Evolutionary conservation across 2,797 vertebrate genomes (phyloP).

Genomic region (Protosalanx chinensis): DNA sequence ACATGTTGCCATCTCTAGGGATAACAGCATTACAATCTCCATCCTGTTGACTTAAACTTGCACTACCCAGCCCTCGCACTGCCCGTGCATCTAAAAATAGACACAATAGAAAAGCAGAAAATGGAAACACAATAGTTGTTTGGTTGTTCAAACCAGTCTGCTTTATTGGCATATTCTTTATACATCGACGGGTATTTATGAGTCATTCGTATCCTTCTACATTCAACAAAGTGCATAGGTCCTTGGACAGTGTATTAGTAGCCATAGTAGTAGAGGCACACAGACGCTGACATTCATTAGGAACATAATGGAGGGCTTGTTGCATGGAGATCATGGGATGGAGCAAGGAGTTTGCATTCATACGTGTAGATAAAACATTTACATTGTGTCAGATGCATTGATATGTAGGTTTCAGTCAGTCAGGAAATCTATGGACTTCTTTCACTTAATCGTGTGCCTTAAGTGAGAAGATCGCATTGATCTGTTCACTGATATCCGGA

Average conservation of each 20-base stretch:
- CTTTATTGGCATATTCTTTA: conserved; percentile 64
- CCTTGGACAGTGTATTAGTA: conserved; percentile 39
- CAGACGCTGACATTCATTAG: conserved; percentile 8
- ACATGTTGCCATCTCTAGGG: conserved; percentile 21
- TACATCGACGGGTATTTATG: conserved; percentile 41
- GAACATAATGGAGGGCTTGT: conserved; percentile 11
- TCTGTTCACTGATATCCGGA: neutral
- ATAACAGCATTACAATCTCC: conserved; percentile 19
- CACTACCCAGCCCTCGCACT: conserved; percentile 31
- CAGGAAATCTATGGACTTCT: conserved; percentile 12
- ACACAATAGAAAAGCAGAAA: conserved; percentile 40
- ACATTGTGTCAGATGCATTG: conserved; percentile 33
- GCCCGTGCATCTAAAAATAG: conserved; percentile 44
- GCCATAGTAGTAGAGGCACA: conserved; percentile 10
- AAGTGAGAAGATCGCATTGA: neutral
- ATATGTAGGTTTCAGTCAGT: conserved; percentile 23
- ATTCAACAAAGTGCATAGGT: conserved; percentile 70
- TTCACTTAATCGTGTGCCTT: neutral
- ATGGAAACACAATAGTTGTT: conserved; percentile 33
- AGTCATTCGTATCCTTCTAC: conserved; percentile 50
- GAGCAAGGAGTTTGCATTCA: conserved; percentile 40
- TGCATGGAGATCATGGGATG: conserved; percentile 19
- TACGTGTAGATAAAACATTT: conserved; percentile 32
- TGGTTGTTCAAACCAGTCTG: conserved; percentile 39
- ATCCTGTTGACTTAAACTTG: conserved; percentile 36